Conservation (phyloP, 2,113 vertebrate species). For the Eurypyga helias region DNA sequence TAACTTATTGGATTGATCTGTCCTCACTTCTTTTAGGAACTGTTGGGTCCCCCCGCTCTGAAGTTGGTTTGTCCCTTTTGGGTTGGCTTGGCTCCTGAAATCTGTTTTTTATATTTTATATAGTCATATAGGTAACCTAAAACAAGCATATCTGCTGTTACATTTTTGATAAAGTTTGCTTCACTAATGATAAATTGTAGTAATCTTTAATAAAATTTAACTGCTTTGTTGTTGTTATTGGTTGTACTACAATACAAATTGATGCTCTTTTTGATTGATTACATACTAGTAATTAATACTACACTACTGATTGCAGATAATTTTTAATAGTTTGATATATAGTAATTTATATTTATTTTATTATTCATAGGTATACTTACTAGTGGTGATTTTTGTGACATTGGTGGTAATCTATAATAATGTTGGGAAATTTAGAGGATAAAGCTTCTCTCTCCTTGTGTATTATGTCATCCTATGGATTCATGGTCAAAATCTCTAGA, state of each 20-base stretch:
- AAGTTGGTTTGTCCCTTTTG: rapidly evolving
- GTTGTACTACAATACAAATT: neutral
- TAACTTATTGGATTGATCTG: neutral
- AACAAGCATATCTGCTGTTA: neutral
- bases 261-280: neutral
- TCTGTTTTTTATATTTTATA: neutral
- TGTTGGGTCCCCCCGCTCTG: neutral
- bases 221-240: neutral
- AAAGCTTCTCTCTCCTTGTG: neutral
- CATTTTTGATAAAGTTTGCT: neutral
- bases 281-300: neutral
- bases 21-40: neutral
- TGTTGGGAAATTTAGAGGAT: neutral
- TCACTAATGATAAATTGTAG: neutral
- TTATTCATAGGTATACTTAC: neutral
- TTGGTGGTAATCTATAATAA: neutral
- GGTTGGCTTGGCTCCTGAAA: neutral
- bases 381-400: neutral
- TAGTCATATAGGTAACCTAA: neutral
- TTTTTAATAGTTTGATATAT: neutral
- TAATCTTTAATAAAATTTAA: neutral
- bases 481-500: neutral
- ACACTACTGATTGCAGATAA: neutral
- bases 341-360: neutral
- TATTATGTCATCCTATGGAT: rapidly evolving